phyloP scores from a whole-genome alignment of 1,140 invertebrate species.

The Achroia grisella region DNA sequence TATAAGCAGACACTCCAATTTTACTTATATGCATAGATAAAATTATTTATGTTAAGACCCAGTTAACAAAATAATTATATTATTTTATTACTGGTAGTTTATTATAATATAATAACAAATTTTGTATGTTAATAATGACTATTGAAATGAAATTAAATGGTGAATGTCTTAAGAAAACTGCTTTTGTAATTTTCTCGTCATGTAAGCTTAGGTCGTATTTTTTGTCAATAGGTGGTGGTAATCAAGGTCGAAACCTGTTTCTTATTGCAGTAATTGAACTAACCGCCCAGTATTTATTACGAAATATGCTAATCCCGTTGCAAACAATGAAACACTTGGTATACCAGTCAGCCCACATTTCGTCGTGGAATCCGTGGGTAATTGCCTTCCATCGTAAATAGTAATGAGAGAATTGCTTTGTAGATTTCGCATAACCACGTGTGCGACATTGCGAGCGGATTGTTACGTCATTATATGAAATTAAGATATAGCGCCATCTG shows the following conservation, averaged over 20 bases:
- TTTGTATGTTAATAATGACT: neutral
- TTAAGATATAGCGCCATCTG: conserved; percentile 21
- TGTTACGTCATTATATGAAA: conserved; percentile 4
- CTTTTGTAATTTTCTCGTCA: too few species aligned
- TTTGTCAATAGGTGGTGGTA: conserved; percentile 10
- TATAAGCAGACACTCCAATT: too few species aligned
- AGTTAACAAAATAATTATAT: too few species aligned
- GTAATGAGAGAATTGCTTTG: conserved; percentile 9
- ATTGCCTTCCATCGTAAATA: conserved; percentile 21
- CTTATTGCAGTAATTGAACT: conserved; percentile 3
- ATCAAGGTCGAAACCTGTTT: conserved; percentile 9
- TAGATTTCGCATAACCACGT: neutral
- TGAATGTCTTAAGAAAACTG: too few species aligned
- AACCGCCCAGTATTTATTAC: conserved; percentile 16
- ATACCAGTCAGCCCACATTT: conserved; percentile 12
- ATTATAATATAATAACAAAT: too few species aligned
- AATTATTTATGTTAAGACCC: too few species aligned
- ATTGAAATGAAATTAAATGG: too few species aligned
- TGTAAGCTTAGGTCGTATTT: neutral
- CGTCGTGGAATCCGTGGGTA: conserved; percentile 10
- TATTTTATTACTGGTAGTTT: too few species aligned
- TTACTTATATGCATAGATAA: too few species aligned
- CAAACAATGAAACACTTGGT: conserved; percentile 21
- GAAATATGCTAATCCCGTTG: conserved; percentile 21
- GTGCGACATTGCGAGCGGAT: neutral